These are phyloP conservation scores for Scomber colias DNA, from an alignment of 2,113 vertebrate species.

Conservation along the genomic window DNA sequence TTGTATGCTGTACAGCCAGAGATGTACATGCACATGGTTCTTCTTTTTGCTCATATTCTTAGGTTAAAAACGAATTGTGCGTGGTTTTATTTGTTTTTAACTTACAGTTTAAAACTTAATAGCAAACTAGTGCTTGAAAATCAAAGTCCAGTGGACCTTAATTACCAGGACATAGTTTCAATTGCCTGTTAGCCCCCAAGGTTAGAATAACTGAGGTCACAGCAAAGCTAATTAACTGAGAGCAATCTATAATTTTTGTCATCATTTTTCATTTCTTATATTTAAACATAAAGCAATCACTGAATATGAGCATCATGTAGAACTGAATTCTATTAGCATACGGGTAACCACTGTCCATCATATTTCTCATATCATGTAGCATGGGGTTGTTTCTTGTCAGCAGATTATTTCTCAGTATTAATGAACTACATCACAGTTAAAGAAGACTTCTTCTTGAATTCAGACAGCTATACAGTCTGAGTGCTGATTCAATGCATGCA, in stretches of 20 bases:
- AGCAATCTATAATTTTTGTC: background rate
- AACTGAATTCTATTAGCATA: background rate
- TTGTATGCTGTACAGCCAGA: background rate
- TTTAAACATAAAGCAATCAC: background rate
- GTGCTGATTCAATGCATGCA: background rate
- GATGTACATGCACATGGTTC: background rate
- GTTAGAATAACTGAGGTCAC: background rate
- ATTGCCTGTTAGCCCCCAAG: background rate
- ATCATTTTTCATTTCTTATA: background rate
- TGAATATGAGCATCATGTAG: background rate
- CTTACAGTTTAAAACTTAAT: background rate
- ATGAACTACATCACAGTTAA: background rate
- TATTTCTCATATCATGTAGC: too few relatives aligned
- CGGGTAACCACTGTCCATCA: too few relatives aligned
- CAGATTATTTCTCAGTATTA: background rate
- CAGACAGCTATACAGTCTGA: background rate
- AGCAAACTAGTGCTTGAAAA: background rate
- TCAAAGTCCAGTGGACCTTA: background rate
- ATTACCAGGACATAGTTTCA: slow-evolving; percentile 1
- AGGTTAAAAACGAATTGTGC: background rate
- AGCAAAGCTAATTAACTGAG: background rate
- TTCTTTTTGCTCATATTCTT: background rate
- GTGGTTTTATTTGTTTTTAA: background rate
- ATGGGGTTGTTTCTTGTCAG: background rate
- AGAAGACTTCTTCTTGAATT: background rate